Evolutionary conservation across 2,113 vertebrate species (phyloP).

Genomic region (Odontesthes bonariensis): DNA sequence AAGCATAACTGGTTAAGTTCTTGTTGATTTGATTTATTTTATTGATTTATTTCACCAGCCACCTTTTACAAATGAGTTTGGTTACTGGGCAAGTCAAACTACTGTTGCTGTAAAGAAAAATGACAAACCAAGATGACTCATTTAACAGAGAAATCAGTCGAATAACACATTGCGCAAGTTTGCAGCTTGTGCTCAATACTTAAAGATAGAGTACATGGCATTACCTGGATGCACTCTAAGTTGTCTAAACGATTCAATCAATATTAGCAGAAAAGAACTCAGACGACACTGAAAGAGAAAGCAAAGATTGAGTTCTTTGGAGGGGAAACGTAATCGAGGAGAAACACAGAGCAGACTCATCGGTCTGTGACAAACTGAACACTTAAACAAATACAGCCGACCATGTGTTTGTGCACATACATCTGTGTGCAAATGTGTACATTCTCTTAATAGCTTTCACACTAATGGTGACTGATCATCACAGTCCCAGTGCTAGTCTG

Average conservation of each 20-base stretch:
- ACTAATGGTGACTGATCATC: constrained; percentile 53
- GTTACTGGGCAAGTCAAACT: not conserved
- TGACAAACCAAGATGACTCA: not conserved
- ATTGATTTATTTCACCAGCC: not conserved
- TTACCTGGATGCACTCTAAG: not conserved
- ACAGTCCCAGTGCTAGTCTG: constrained; percentile 9
- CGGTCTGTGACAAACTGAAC: constrained; percentile 41
- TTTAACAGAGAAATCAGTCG: not conserved
- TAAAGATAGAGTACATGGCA: not conserved
- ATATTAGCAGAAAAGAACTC: not conserved
- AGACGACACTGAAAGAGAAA: constrained; percentile 13
- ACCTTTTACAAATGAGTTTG: not conserved
- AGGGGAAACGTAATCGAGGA: constrained; percentile 46
- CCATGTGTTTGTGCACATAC: constrained; percentile 4
- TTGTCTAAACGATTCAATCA: constrained; percentile 8
- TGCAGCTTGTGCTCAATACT: constrained; percentile 1
- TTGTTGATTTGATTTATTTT: not conserved
- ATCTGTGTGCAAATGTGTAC: not conserved
- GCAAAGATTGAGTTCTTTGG: constrained; percentile 19
- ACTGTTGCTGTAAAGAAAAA: too few species aligned
- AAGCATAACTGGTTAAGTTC: too few species aligned
- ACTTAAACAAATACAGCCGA: not conserved
- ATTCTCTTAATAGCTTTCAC: constrained; percentile 18
- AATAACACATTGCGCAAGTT: constrained; percentile 1
- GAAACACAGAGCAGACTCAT: constrained; percentile 25